A percentile compares a stretch with the other conserved stretches of the same genome.
Evolutionary conservation across 2,797 vertebrate species (phyloP).

Genomic region (Lophius americanus): DNA sequence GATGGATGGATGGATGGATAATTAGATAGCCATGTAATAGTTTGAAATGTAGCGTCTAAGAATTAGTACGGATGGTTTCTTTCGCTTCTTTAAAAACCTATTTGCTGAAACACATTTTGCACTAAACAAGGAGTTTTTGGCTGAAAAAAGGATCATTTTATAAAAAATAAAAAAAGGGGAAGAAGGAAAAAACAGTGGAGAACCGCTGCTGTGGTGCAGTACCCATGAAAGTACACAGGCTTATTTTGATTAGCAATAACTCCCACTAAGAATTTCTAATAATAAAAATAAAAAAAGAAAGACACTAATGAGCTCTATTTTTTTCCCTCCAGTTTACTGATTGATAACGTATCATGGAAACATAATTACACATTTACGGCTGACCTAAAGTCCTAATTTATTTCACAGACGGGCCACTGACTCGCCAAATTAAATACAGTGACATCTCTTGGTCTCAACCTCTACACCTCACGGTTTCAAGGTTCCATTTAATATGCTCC

Average conservation of each 20-base stretch:
- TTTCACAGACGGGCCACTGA: conserved; percentile 63
- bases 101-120: too few species aligned
- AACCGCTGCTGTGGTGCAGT: not conserved
- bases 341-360: conserved; percentile 69
- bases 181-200: too few species aligned
- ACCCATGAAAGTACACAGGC: too few species aligned
- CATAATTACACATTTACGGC: conserved; percentile 69
- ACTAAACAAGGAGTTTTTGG: too few species aligned
- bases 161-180: too few species aligned
- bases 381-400: conserved; percentile 68
- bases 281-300: conserved; percentile 25
- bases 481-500: conserved; percentile 78
- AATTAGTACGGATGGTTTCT: too few species aligned
- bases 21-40: too few species aligned
- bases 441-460: conserved; percentile 68
- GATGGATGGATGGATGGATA: too few species aligned
- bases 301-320: conserved; percentile 12
- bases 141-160: too few species aligned
- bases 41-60: too few species aligned
- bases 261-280: conserved; percentile 12
- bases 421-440: conserved; percentile 69
- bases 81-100: too few species aligned
- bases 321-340: conserved; percentile 60
- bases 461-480: conserved; percentile 74
- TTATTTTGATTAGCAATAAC: not conserved